Percentiles rank a stretch among this genome's conserved stretches.
These are phyloP conservation scores for Myopa testacea DNA, from an alignment of 2,888 invertebrate genomes.

Conservation along the genomic window DNA sequence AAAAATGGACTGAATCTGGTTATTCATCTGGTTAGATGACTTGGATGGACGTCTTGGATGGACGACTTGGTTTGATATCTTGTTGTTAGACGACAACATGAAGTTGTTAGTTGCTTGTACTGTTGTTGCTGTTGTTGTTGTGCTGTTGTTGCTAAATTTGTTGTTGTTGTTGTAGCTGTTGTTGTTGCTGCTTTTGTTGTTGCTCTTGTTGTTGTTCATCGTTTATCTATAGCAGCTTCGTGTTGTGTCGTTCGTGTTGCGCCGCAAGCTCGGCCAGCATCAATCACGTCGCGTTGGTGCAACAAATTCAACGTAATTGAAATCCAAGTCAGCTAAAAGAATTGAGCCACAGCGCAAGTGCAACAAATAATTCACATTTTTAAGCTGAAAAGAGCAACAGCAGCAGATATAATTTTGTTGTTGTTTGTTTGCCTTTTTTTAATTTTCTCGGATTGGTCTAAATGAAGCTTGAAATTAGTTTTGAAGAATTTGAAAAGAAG, in stretches of 20 bases:
- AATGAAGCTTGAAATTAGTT: constrained; percentile 40
- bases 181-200: no score
- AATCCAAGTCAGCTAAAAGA: constrained; percentile 38
- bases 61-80: no score
- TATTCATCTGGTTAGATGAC: no score
- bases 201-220: neutral
- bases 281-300: constrained; percentile 63
- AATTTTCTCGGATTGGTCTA: neutral
- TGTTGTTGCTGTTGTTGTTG: no score
- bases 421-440: neutral
- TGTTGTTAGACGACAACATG: no score
- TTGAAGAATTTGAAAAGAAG: constrained; percentile 4
- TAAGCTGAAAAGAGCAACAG: neutral
- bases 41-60: no score
- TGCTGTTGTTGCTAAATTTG: no score
- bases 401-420: neutral
- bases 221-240: neutral
- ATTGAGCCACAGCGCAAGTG: neutral
- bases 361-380: constrained; percentile 17
- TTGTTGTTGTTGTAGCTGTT: no score
- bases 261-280: neutral
- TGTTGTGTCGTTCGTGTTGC: no score
- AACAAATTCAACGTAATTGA: constrained; percentile 63
- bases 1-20: no score
- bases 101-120: no score